Evolutionary conservation across 2,888 invertebrate genomes (phyloP).

Genomic region (Apotomis capreana): DNA sequence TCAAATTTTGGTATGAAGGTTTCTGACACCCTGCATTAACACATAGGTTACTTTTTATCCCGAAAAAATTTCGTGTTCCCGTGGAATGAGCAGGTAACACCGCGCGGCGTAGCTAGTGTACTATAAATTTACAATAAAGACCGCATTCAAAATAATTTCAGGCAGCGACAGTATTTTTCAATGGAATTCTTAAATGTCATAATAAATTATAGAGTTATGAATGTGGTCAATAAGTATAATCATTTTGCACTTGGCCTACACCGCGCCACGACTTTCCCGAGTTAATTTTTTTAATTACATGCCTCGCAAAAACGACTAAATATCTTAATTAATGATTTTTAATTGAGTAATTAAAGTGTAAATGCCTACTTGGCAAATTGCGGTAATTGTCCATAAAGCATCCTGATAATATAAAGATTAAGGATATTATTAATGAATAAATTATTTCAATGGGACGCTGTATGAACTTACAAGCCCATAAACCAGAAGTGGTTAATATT

Average conservation of each 20-base stretch:
- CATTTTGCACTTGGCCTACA: conserved; percentile 12
- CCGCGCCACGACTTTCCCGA: background rate
- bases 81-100: too few relatives aligned
- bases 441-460: background rate
- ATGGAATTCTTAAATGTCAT: conserved; percentile 29
- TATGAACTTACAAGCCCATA: too few relatives aligned
- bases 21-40: too few relatives aligned
- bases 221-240: conserved; percentile 19
- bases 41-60: too few relatives aligned
- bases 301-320: conserved; percentile 2
- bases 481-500: too few relatives aligned
- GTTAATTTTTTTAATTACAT: conserved; percentile 23
- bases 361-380: conserved; percentile 17
- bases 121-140: background rate
- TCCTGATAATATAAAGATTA: conserved; percentile 3
- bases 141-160: background rate
- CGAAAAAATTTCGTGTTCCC: too few relatives aligned
- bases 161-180: background rate
- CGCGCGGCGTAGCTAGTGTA: too few relatives aligned
- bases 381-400: conserved; percentile 10
- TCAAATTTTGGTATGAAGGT: too few relatives aligned
- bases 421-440: background rate
- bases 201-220: conserved; percentile 28
- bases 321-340: conserved; percentile 21
- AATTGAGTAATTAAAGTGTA: conserved; percentile 14